These are phyloP conservation scores for Macaria liturata DNA, from an alignment of 2,888 invertebrate species.

Conservation along the genomic window DNA sequence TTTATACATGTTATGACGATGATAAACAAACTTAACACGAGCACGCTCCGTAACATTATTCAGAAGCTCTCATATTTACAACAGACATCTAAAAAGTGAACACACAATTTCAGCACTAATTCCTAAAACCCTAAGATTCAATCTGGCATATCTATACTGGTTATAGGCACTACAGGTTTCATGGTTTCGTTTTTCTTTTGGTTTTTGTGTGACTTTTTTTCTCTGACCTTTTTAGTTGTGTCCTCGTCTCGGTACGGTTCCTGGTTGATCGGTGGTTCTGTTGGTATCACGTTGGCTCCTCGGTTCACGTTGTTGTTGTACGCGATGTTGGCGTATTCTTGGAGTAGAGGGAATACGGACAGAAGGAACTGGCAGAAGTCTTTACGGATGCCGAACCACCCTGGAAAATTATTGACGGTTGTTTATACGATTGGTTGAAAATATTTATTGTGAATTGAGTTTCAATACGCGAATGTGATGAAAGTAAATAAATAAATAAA, in stretches of 20 bases:
- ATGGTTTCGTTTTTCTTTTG: constrained; percentile 90
- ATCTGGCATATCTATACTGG: constrained; percentile 96
- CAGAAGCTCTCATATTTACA: constrained; percentile 36
- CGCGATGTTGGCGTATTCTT: constrained; percentile 99
- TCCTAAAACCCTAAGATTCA: constrained; percentile 68
- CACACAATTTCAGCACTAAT: constrained; percentile 58
- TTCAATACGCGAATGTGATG: no score
- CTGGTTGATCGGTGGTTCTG: constrained; percentile 64
- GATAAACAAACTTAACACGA: constrained; percentile 70
- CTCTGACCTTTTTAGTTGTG: constrained; percentile 75
- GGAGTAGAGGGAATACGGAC: constrained; percentile 95
- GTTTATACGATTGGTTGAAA: no score
- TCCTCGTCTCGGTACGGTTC: constrained; percentile 78
- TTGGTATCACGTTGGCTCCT: constrained; percentile 56
- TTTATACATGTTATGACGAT: constrained; percentile 20
- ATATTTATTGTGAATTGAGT: no score
- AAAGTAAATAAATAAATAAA: no score
- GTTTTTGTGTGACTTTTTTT: constrained; percentile 85
- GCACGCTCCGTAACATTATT: constrained; percentile 65
- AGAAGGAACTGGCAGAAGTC: constrained; percentile 99
- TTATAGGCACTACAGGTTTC: constrained; percentile 94
- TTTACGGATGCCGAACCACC: constrained; percentile 99
- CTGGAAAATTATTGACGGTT: constrained; percentile 74
- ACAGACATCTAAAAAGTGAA: constrained; percentile 60
- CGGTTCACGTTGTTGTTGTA: constrained; percentile 87